phyloP scores from a whole-genome alignment of 2,113 vertebrate species.

The Rhagologus leucostigma region DNA sequence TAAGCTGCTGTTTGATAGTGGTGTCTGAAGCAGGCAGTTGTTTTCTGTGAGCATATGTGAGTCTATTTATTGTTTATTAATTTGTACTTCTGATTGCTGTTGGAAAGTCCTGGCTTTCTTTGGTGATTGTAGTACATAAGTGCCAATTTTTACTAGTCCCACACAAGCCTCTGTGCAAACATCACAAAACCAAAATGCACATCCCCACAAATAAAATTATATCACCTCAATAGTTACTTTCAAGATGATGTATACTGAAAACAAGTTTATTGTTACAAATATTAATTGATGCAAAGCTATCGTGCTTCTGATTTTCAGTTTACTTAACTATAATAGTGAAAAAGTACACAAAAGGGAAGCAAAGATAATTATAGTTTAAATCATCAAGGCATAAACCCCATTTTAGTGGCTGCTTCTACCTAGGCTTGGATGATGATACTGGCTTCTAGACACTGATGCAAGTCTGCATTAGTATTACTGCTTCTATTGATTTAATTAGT shows the following conservation, averaged over 20 bases:
- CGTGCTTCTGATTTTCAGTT: background rate
- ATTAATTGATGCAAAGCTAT: background rate
- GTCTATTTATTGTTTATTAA: background rate
- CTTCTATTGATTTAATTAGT: slow-evolving; percentile 46
- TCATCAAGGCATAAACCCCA: background rate
- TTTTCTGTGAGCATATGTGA: background rate
- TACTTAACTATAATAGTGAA: background rate
- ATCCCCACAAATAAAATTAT: background rate
- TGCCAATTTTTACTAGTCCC: background rate
- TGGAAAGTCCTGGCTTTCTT: background rate
- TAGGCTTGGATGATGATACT: background rate
- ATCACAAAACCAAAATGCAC: background rate
- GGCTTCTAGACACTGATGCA: background rate
- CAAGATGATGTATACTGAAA: background rate
- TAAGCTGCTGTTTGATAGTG: background rate
- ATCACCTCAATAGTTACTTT: background rate
- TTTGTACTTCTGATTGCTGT: background rate
- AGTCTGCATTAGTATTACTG: slow-evolving; percentile 19
- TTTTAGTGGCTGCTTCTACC: background rate
- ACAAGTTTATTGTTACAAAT: background rate
- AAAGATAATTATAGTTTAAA: background rate
- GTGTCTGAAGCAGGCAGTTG: background rate
- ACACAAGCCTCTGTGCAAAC: background rate
- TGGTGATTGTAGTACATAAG: background rate
- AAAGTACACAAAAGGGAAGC: background rate